These are phyloP conservation scores for Geophilus truncorum DNA, from an alignment of 2,888 invertebrate species.

Conservation along the genomic window DNA sequence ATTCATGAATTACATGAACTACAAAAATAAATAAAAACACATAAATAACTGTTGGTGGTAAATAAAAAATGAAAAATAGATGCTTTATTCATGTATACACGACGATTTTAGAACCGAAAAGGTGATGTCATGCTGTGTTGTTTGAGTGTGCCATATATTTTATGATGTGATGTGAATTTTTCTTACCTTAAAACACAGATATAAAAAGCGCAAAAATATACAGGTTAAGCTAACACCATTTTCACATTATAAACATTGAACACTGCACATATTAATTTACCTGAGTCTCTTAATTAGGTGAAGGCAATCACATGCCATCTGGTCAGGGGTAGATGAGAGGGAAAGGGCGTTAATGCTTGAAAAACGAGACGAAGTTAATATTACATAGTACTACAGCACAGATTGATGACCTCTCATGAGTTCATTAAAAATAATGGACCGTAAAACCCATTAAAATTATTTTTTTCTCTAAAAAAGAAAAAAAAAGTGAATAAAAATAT, in stretches of 20 bases:
- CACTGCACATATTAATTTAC: neutral
- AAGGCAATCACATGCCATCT: conserved; percentile 6
- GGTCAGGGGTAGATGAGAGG: neutral
- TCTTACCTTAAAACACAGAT: conserved; percentile 1
- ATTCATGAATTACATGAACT: too few relatives aligned
- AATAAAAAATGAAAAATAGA: neutral
- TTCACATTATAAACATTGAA: neutral
- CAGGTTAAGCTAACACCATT: neutral
- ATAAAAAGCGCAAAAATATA: neutral
- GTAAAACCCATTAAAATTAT: neutral
- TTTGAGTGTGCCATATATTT: conserved; percentile 6
- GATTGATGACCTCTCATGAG: neutral
- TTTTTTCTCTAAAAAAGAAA: neutral
- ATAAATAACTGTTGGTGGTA: too few relatives aligned
- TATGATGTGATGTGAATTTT: neutral
- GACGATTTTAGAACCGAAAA: neutral
- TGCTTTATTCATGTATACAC: too few relatives aligned
- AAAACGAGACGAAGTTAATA: neutral
- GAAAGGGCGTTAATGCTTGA: neutral
- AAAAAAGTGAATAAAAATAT: neutral
- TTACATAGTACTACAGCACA: neutral
- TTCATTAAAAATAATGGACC: conserved; percentile 2
- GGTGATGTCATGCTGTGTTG: neutral
- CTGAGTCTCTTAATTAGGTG: neutral
- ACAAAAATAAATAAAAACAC: too few relatives aligned